A percentile compares a stretch with the other conserved stretches of the same genome.
These are phyloP conservation scores for Folsomia candida DNA, from an alignment of 2,888 invertebrate genomes.

Conservation along the genomic window DNA sequence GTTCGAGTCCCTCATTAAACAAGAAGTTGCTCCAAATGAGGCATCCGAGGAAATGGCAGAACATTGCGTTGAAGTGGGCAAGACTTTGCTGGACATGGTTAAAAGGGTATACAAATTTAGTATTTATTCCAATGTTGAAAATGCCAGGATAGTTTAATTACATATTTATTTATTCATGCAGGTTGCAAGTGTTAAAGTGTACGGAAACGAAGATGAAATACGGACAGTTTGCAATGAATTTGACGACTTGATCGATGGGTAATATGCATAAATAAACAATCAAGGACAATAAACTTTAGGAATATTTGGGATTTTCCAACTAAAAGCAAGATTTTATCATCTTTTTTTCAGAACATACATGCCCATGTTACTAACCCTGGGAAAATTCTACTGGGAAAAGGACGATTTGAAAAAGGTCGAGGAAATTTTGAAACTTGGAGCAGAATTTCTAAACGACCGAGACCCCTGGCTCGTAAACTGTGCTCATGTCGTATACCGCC, in stretches of 20 bases:
- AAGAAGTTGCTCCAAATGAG: conserved; percentile 93
- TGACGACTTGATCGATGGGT: conserved; percentile 54
- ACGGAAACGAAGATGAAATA: conserved; percentile 35
- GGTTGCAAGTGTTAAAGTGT: conserved; percentile 30
- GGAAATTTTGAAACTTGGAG: conserved; percentile 92
- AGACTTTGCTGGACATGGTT: conserved; percentile 82
- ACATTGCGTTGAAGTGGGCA: conserved; percentile 85
- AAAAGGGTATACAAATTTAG: conserved; percentile 64
- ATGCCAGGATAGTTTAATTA: not conserved
- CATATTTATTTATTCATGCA: conserved; percentile 9
- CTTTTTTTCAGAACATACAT: conserved; percentile 66
- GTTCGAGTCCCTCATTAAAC: conserved; percentile 92
- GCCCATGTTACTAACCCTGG: conserved; percentile 98
- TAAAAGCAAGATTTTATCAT: conserved; percentile 1
- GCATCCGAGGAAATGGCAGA: conserved; percentile 94
- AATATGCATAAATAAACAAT: conserved; percentile 29
- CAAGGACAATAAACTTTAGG: not conserved
- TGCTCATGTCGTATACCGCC: conserved; percentile 98
- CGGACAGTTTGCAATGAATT: conserved; percentile 43
- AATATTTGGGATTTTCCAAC: not conserved
- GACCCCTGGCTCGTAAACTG: conserved; percentile 97
- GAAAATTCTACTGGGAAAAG: conserved; percentile 97
- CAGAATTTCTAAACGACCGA: conserved; percentile 96
- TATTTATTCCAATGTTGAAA: not conserved
- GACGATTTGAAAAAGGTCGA: conserved; percentile 95